Evolutionary conservation across 1,140 invertebrate species (phyloP), one percentile per base, ranked within the genome.

Genomic region (Colletes gigas): DNA sequence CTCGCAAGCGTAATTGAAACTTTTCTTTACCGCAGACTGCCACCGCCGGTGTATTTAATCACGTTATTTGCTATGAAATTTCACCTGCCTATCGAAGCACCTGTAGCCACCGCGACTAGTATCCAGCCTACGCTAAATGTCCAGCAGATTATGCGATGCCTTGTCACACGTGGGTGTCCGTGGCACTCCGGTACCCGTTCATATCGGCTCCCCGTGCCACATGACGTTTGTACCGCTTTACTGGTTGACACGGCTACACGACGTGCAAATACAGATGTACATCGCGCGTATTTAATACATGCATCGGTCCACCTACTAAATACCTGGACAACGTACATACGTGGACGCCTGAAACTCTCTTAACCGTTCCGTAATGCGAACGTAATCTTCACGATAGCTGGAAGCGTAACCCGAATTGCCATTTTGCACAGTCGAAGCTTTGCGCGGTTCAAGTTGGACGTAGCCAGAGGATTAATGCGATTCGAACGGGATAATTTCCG

Each of bases 111-210:
- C 59, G 66, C 63, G 44, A 78, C 84, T 62, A 77, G 78, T 66
- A 66, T 21, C 52, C 78, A 65, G 59, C 90, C 90, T 88, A 90
- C 89, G 89, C 88, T 85, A 78, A 79, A 78, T 86, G 85, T 89
- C 88, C 87, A 68, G 68, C 74, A 79, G 83, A 89, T 90, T 88
- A 89, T 86, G 84, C 84, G 84, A 89, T 86, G 83, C 72, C 89
- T 78, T 83, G 88, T 91, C 88, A 86, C 83, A 88, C 87, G 90
- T 90, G 89, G 89, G 90, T 89, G 90, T 89, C 82, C 88, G 62
- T 78, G 84, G 70, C 65, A 66, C 67, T 83, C 71, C 55, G 70
- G 19, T 75, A 47, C 75, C 55, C 50, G 82, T 72, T 81, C 66
- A 21, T 81, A 79, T 79, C 82, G 54, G 52, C 66, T 84, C 59